These are phyloP conservation scores for Sminthurinus signatus DNA, from an alignment of 1,140 invertebrate species.

Conservation along the genomic window DNA sequence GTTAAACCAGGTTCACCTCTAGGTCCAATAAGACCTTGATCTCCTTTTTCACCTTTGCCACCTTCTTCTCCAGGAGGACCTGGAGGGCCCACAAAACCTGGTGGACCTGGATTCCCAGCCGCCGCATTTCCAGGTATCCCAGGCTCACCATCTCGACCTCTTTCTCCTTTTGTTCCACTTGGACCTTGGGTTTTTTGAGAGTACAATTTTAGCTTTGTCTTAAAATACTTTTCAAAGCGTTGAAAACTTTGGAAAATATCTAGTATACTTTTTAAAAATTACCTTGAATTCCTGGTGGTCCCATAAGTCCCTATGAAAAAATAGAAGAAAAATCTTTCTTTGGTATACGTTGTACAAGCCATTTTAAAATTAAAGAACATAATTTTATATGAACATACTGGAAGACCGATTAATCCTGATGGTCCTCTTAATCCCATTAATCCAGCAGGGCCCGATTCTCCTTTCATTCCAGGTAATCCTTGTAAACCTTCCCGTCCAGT, in stretches of 20 bases:
- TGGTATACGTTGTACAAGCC: too few relatives aligned
- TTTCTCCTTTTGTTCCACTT: slow-evolving; percentile 46
- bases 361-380: too few relatives aligned
- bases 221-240: too few relatives aligned
- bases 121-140: slow-evolving; percentile 31
- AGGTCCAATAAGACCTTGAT: slow-evolving; percentile 38
- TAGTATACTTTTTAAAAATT: too few relatives aligned
- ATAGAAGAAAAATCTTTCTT: neutral
- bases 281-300: slow-evolving; percentile 44
- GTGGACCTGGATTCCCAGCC: slow-evolving; percentile 44
- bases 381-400: slow-evolving; percentile 23
- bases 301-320: slow-evolving; percentile 36
- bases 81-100: slow-evolving; percentile 34
- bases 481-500: slow-evolving; percentile 44
- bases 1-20: slow-evolving; percentile 41
- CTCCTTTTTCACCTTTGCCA: slow-evolving; percentile 37
- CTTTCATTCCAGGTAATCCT: slow-evolving; percentile 45
- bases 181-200: slow-evolving; percentile 43
- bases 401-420: slow-evolving; percentile 44
- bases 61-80: slow-evolving; percentile 43
- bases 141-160: slow-evolving; percentile 46
- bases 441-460: slow-evolving; percentile 44
- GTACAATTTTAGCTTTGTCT: too few relatives aligned
- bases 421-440: slow-evolving; percentile 43
- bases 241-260: too few relatives aligned